phyloP scores from a whole-genome alignment of 1,140 invertebrate species.

The Macrosteles quadrilineatus region DNA sequence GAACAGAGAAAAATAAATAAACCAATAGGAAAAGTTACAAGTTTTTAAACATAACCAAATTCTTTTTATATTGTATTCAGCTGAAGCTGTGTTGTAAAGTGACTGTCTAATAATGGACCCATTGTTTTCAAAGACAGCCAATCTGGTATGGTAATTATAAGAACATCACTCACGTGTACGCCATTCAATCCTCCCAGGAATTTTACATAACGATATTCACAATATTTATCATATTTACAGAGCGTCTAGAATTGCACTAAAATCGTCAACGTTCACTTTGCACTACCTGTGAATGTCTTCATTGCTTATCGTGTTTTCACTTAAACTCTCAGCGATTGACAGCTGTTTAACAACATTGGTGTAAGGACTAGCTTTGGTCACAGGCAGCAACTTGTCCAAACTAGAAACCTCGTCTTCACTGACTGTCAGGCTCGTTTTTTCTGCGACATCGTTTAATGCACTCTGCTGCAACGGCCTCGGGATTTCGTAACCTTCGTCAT shows the following conservation, averaged over 20 bases:
- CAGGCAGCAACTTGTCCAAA: conserved; percentile 37
- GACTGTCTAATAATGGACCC: too few relatives aligned
- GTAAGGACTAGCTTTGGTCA: not conserved
- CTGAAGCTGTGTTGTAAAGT: too few relatives aligned
- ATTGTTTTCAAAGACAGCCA: too few relatives aligned
- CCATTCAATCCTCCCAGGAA: too few relatives aligned
- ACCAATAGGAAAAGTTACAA: too few relatives aligned
- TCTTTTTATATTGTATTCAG: too few relatives aligned
- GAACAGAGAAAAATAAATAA: too few relatives aligned
- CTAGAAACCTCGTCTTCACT: conserved; percentile 36
- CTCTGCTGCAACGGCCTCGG: conserved; percentile 41
- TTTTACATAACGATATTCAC: conserved; percentile 1
- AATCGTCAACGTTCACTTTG: not conserved
- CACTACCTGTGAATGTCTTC: conserved; percentile 13
- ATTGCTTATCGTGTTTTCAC: not conserved
- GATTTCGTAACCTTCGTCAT: conserved; percentile 54
- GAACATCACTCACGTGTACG: too few relatives aligned
- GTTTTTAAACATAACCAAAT: too few relatives aligned
- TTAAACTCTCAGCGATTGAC: not conserved
- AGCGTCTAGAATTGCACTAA: conserved; percentile 1
- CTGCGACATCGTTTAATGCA: not conserved
- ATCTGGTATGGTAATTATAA: too few relatives aligned
- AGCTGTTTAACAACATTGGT: conserved; percentile 7
- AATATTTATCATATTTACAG: conserved; percentile 9
- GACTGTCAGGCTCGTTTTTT: not conserved